Base-by-base conservation (phyloP, 2,113 vertebrate genomes). In the Oreotrochilus melanogaster region DNA sequence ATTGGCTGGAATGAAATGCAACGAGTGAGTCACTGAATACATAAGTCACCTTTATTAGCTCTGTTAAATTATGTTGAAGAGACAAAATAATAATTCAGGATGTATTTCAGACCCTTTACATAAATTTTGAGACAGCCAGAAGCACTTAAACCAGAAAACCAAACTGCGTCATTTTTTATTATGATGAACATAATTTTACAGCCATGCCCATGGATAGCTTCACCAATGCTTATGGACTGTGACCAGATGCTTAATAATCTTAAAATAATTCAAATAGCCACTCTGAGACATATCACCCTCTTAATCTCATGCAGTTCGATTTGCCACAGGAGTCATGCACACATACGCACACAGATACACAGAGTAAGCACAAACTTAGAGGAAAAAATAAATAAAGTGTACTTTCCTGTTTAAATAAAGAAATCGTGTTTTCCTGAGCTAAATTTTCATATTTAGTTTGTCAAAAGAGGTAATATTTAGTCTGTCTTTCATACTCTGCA, bases 21-120 rank as follows among this genome's bases (percentile, higher is more conserved):
- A 25, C 14, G 18, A 18, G 48, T 8, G 67, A 91, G n/a, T 24
- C n/a, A 22, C 9, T 86, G 0, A 0, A 43, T 72, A 72, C 7
- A 18, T 25, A 66, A 47, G 18, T 67, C 31, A 45, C 10, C 37
- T 37, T 48, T 45, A 85, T 47, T 35, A 78, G 11, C 21, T 56
- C 6, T 31, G 15, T n/a, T 79, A 67, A 85, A 75, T 58, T 67
- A 47, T 25, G 7, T 64, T 22, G 25, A 39, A 71, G 7, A 39
- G 16, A 24, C 14, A 64, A 7, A 43, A 88, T 16, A 67, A 64
- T 43, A 69, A 71, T 37, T 56, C 62, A 53, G 35, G 24, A 56
- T 80, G 37, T 39, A 57, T 80, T 86, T 94, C 62, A 69, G 33
- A 79, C 24, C 1, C 11, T 58, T 83, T 51, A 43, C 25, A 62